phyloP scores from a whole-genome alignment of 2,888 invertebrate species.

The Bombylius discolor region DNA sequence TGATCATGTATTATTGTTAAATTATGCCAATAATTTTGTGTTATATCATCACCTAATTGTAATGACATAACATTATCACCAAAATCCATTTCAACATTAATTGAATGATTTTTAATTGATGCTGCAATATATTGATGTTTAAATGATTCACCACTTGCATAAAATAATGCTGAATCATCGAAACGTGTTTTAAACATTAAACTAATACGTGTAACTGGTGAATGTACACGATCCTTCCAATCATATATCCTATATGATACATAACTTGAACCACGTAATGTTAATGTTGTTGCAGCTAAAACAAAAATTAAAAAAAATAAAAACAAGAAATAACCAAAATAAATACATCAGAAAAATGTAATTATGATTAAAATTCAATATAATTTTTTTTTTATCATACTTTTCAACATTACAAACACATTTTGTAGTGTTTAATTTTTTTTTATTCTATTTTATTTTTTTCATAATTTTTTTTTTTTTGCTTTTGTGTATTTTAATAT shows the following conservation, averaged over 20 bases:
- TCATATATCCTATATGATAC: conserved; percentile 86
- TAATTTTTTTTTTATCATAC: too few species aligned
- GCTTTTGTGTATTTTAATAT: too few species aligned
- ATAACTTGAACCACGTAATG: conserved; percentile 80
- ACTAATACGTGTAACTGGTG: conserved; percentile 74
- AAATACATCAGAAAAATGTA: too few species aligned
- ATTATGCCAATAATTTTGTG: conserved; percentile 77
- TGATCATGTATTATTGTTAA: conserved; percentile 73
- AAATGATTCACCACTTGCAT: conserved; percentile 77
- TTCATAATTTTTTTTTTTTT: too few species aligned
- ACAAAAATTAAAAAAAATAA: conserved; percentile 11
- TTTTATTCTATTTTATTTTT: too few species aligned
- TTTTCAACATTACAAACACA: too few species aligned
- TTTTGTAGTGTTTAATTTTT: too few species aligned
- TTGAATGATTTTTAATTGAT: conserved; percentile 67
- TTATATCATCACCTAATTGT: conserved; percentile 53
- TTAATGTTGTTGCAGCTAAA: conserved; percentile 74
- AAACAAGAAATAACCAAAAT: too few species aligned
- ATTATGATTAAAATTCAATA: too few species aligned
- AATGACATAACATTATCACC: conserved; percentile 64
- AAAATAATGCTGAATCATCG: conserved; percentile 83
- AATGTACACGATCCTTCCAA: conserved; percentile 83
- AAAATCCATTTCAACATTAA: conserved; percentile 78
- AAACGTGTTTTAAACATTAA: conserved; percentile 81
- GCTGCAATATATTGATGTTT: conserved; percentile 84